Base-by-base conservation (phyloP, 2,888 invertebrate species). In the Emmelina monodactyla region DNA sequence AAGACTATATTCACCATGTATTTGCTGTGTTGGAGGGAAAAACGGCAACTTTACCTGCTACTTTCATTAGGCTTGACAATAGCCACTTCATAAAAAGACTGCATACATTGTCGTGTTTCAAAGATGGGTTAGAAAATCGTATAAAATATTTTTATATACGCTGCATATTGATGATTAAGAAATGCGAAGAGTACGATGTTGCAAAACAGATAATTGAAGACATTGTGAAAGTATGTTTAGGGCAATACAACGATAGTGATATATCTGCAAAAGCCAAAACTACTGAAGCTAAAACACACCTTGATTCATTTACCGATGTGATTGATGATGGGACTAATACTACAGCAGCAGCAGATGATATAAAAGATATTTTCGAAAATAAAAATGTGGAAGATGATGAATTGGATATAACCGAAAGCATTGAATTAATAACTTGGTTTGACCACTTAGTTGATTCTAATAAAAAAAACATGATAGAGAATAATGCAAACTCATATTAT, bases 121-220 rank as follows among this genome's bases (percentile, higher is more conserved):
- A 15, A 15, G 16, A 25, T 25, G 11, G 11, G 3, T 4, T 25
- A 25, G 25, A 25, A 3, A 10, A 12, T 2, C 9, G n/a, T 14
- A 14, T 10, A 15, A 15, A n/a, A 16, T 15, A 14, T 15, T 31
- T 15, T 15, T 15, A 31, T 29, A 34, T 29, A 11, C 9, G 29
- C 28, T 34, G 34, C 11, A 34, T 34, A 16, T 34, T 28, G 10
- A 16, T 28, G 12, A 14, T 30, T 10, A 34, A 34, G 12, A 34
- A 30, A 30, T 34, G 34, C 30, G 34, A 30, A 19, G 15, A 35
- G 22, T 35, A 22, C 25, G 15, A 22, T 13, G 25, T 10, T 31
- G 22, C 14, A 16, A 22, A 35, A 30, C 19, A 22, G 15, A 31
- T 29, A 10, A 34, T 34, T 30, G 2, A 34, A 22, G 28, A 30